Conservation (phyloP, 2,113 vertebrate species). For the Nicator chloris region DNA sequence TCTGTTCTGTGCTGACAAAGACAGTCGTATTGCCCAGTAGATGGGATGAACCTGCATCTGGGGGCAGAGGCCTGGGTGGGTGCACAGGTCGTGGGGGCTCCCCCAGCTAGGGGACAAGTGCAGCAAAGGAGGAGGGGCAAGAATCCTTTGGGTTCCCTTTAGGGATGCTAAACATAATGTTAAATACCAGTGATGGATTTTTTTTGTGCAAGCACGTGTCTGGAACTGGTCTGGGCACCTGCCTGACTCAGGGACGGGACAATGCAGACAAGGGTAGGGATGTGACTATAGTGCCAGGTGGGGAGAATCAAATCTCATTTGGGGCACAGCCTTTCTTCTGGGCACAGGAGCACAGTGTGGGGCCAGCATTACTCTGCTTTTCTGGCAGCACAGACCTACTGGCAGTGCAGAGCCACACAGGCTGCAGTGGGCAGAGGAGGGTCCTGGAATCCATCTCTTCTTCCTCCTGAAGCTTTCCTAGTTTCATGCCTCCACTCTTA, state of each 20-base stretch:
- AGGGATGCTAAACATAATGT: background rate
- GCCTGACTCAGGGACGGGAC: background rate
- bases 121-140: background rate
- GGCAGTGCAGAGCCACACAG: background rate
- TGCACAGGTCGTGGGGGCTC: background rate
- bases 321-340: background rate
- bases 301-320: background rate
- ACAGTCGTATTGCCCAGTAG: rapidly evolving
- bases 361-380: background rate
- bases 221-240: background rate
- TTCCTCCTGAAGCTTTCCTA: background rate
- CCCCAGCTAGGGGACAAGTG: background rate
- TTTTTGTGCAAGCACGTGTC: background rate
- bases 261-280: background rate
- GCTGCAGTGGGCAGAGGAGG: background rate
- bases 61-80: background rate
- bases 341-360: background rate
- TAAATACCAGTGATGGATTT: background rate
- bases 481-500: background rate
- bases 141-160: background rate
- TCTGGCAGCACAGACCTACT: background rate
- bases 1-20: background rate
- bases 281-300: rapidly evolving
- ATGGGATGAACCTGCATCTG: background rate
- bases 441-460: background rate